phyloP scores from a whole-genome alignment of 2,888 invertebrate species.

The Seira ritae region DNA sequence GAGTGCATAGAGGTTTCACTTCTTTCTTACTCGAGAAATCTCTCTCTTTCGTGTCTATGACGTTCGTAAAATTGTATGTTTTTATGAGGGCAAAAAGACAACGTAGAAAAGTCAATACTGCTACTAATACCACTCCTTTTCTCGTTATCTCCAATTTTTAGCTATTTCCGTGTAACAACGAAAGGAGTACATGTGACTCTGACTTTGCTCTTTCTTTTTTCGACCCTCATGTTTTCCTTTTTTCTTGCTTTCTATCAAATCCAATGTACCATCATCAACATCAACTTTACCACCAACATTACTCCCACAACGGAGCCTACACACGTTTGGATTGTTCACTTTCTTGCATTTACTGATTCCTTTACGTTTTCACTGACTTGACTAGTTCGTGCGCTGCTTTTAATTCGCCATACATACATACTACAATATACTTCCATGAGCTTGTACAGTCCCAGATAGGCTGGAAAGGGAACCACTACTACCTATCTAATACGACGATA shows the following conservation, averaged over 20 bases:
- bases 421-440: slow-evolving; percentile 17
- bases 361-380: slow-evolving; percentile 15
- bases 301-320: background rate
- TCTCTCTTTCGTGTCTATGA: background rate
- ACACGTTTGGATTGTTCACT: slow-evolving; percentile 13
- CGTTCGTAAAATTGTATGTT: slow-evolving; percentile 19
- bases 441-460: background rate
- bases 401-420: slow-evolving; percentile 44
- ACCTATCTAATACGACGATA: slow-evolving; percentile 21
- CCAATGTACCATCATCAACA: slow-evolving; percentile 52
- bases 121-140: slow-evolving; percentile 62
- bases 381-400: slow-evolving; percentile 55
- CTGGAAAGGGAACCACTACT: slow-evolving; percentile 44
- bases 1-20: slow-evolving; percentile 5
- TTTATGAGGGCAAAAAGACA: slow-evolving; percentile 26
- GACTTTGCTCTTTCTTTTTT: background rate
- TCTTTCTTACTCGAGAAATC: background rate
- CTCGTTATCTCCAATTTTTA: slow-evolving; percentile 62
- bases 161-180: slow-evolving; percentile 56
- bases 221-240: slow-evolving; percentile 17
- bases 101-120: slow-evolving; percentile 50
- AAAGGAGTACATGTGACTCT: slow-evolving; percentile 22
- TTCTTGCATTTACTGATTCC: slow-evolving; percentile 14
- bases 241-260: slow-evolving; percentile 44
- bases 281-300: slow-evolving; percentile 23